Evolutionary conservation across 2,888 invertebrate genomes (phyloP).

Genomic region (Agrilus biguttatus): DNA sequence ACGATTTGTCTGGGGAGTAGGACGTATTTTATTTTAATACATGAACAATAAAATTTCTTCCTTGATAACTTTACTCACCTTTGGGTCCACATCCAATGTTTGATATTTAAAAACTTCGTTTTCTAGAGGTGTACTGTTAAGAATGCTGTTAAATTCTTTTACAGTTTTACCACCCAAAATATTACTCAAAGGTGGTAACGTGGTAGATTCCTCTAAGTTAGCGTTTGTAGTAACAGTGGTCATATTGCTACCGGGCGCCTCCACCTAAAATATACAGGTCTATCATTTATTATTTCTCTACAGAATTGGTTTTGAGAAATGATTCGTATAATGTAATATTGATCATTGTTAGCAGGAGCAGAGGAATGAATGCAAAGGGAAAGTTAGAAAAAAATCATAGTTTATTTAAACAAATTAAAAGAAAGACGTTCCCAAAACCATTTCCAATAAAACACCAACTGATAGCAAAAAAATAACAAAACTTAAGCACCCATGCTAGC

Average conservation of each 20-base stretch:
- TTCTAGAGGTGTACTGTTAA: slow-evolving; percentile 33
- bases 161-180: slow-evolving; percentile 47
- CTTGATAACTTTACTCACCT: slow-evolving; percentile 31
- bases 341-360: too few relatives aligned
- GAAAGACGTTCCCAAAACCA: too few relatives aligned
- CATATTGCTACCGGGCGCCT: slow-evolving; percentile 31
- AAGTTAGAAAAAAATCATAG: too few relatives aligned
- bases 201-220: neutral
- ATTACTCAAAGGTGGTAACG: slow-evolving; percentile 41
- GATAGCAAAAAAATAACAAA: too few relatives aligned
- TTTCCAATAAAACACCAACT: too few relatives aligned
- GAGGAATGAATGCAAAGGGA: too few relatives aligned
- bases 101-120: slow-evolving; percentile 15
- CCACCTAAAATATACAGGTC: slow-evolving; percentile 19
- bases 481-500: too few relatives aligned
- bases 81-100: slow-evolving; percentile 46
- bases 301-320: slow-evolving; percentile 3
- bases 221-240: slow-evolving; percentile 35
- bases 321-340: too few relatives aligned
- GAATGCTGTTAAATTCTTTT: slow-evolving; percentile 42
- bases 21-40: slow-evolving; percentile 2
- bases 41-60: neutral
- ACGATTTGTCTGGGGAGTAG: slow-evolving; percentile 37
- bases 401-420: too few relatives aligned
- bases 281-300: slow-evolving; percentile 41